Base-by-base conservation (phyloP, 1,140 invertebrate species). In the Cyclargus thomasi region DNA sequence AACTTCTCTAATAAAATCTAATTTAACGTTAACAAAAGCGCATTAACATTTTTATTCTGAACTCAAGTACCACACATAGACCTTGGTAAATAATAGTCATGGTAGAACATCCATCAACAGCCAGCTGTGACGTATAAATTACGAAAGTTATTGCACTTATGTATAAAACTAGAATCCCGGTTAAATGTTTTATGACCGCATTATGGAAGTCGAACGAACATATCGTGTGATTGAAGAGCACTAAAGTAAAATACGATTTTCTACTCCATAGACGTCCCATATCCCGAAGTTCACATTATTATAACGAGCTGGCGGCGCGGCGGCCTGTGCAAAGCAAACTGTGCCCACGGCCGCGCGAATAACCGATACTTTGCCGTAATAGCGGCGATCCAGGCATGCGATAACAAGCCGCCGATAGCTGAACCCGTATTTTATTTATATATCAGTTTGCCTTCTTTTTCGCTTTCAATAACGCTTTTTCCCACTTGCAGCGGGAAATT, bases 401-500 rank as follows among this genome's bases (percentile, higher is more conserved):
- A 90, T 88, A 90, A 90, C 88, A 90, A 90, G 85, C 83, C 88
- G 86, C 80, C 88, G 86, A 90, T 90, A 90, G 86, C 85, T 88
- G 85, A 88, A 88, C 88, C 84, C 88, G 88, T 90, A 90, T 88
- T 90, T 90, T 90, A 90, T 88, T 90, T 90, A 90, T 90, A 88
- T 88, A 88, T 86, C 83, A 85, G 80, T 81, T 85, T 83, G 81
- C 80, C 79, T 84, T 83, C 88, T 90, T 90, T n/a, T n/a, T n/a
- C n/a, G n/a, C n/a, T n/a, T 90, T 90, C 88, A 88, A 90, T 90
- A 90, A 86, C 79, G 86, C 83, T 83, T 86, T 88, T 88, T 85
- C 84, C 80, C 77, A 82, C 81, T 81, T 80, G 74, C 83, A 78
- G 79, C 81, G 8, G 80, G 80, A 87, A 86, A 90, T 86, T 89